Conservation (phyloP, 2,888 invertebrate species). For the Ctena decussata region DNA sequence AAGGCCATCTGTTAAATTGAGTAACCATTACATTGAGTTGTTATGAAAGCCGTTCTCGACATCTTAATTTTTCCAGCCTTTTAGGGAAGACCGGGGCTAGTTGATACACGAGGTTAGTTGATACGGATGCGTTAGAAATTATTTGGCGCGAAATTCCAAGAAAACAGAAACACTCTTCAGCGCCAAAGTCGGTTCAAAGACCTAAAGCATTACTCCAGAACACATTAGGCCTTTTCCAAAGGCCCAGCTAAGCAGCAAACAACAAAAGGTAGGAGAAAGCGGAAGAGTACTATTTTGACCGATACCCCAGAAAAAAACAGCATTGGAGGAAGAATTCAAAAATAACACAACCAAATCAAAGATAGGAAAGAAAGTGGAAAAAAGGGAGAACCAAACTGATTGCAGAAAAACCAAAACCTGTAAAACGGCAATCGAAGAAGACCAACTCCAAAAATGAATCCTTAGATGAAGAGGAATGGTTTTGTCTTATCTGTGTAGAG, state of each 20-base stretch:
- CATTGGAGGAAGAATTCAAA: not conserved
- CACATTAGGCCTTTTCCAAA: not conserved
- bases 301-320: not conserved
- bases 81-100: constrained; percentile 1
- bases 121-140: not conserved
- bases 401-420: no score
- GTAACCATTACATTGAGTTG: no score
- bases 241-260: not conserved
- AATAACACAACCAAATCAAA: not conserved
- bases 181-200: not conserved
- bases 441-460: no score
- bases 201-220: not conserved
- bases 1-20: no score
- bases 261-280: not conserved
- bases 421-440: no score
- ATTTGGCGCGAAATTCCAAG: not conserved
- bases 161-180: not conserved
- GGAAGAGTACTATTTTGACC: not conserved
- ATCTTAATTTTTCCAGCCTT: no score
- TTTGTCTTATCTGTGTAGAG: no score
- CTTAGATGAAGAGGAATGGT: no score
- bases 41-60: no score
- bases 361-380: not conserved
- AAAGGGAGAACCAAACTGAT: no score
- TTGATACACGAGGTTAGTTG: constrained; percentile 1